These are phyloP conservation scores for Procavia capensis DNA, from an alignment of 2,113 vertebrate species.

Conservation along the genomic window DNA sequence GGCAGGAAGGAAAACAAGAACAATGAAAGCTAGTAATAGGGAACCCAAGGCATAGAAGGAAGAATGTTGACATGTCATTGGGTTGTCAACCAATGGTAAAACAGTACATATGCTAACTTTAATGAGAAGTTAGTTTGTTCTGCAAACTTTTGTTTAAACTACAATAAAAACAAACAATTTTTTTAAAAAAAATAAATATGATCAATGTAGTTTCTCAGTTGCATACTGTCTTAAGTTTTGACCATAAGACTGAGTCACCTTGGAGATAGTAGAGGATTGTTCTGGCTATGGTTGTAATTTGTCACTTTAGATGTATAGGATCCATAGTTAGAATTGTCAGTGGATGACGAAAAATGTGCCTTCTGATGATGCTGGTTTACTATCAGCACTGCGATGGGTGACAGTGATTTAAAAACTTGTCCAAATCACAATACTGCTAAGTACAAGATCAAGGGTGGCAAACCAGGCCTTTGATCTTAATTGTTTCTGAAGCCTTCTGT, in stretches of 20 bases:
- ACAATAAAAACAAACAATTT: no score
- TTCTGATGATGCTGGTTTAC: background rate
- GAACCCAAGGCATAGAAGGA: no score
- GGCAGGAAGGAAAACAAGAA: no score
- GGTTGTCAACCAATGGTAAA: no score
- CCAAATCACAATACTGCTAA: background rate
- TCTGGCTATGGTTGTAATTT: slow-evolving; percentile 35
- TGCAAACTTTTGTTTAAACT: no score
- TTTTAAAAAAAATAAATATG: no score
- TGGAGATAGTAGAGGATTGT: background rate
- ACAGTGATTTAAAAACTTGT: slow-evolving; percentile 6
- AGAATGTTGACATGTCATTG: no score
- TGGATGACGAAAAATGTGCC: background rate
- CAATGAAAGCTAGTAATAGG: no score
- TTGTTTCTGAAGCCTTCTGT: background rate
- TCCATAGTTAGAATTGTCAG: slow-evolving; percentile 37
- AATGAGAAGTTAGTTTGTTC: no score
- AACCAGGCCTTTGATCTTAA: background rate
- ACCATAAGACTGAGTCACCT: slow-evolving; percentile 35
- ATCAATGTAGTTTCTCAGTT: slow-evolving; percentile 9
- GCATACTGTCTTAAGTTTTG: slow-evolving; percentile 47
- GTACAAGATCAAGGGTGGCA: background rate
- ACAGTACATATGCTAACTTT: no score
- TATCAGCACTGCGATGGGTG: background rate
- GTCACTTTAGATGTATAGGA: background rate